Conservation (phyloP, 2,888 invertebrate genomes). For the Pyrochroa serraticornis region DNA sequence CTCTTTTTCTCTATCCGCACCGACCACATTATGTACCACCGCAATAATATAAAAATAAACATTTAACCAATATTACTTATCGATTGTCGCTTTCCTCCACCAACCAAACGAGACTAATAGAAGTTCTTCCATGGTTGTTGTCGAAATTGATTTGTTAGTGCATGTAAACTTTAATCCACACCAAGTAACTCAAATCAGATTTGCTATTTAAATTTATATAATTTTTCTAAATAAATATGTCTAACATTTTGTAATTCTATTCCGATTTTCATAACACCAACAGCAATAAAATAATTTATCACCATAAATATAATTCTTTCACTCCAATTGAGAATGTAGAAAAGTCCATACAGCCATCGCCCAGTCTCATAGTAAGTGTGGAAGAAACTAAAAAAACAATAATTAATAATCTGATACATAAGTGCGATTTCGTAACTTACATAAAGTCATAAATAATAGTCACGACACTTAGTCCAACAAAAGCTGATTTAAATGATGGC, state of each 20-base stretch:
- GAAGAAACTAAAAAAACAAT: conserved; percentile 28
- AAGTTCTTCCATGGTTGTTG: too few species aligned
- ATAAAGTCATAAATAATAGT: conserved; percentile 26
- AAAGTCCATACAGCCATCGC: conserved; percentile 32
- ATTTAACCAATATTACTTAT: too few species aligned
- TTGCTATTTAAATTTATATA: too few species aligned
- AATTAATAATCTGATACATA: background rate
- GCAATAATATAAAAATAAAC: too few species aligned
- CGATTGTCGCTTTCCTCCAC: too few species aligned
- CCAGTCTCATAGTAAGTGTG: conserved; percentile 28
- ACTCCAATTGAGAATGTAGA: conserved; percentile 33
- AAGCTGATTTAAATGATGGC: conserved; percentile 32
- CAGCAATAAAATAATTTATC: conserved; percentile 22
- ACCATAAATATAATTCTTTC: conserved; percentile 30
- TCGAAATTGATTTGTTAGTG: too few species aligned
- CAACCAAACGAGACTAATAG: too few species aligned
- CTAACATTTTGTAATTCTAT: conserved; percentile 31
- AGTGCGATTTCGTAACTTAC: conserved; percentile 26
- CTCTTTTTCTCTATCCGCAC: too few species aligned
- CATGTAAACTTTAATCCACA: too few species aligned
- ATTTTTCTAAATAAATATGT: background rate
- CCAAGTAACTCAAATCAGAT: too few species aligned
- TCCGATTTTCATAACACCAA: conserved; percentile 31
- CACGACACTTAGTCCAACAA: conserved; percentile 28
- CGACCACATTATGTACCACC: too few species aligned